phyloP scores from a whole-genome alignment of 2,797 vertebrate species.

The Lepus oiostolus region DNA sequence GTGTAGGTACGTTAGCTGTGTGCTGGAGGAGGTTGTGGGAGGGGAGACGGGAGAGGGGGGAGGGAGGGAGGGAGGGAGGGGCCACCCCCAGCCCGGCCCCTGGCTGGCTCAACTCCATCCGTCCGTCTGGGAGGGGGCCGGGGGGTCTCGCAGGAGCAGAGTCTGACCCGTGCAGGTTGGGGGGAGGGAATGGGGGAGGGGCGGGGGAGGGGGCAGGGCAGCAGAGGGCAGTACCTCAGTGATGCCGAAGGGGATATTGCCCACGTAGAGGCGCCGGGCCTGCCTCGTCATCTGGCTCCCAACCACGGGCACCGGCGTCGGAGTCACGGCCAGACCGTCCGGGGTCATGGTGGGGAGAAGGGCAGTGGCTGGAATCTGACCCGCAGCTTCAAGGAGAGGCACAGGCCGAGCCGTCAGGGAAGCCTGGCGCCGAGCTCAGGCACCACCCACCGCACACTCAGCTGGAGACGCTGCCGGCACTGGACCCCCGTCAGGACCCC shows the following conservation, averaged over 20 bases:
- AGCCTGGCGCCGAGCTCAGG: neutral
- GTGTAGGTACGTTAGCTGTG: slow-evolving; percentile 61
- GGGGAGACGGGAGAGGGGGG: slow-evolving; percentile 71
- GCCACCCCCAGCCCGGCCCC: slow-evolving; percentile 84
- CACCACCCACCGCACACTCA: neutral
- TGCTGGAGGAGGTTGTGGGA: slow-evolving; percentile 53
- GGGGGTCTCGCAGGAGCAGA: slow-evolving; percentile 82
- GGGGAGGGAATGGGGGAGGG: slow-evolving; percentile 49
- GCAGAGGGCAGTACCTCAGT: slow-evolving; percentile 92
- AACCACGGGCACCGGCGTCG: slow-evolving; percentile 95
- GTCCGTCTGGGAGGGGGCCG: slow-evolving; percentile 82
- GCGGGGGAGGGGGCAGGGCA: neutral
- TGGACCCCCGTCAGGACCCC: no score
- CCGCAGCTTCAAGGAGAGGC: slow-evolving; percentile 89
- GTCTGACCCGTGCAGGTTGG: slow-evolving; percentile 76
- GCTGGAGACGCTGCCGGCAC: no score
- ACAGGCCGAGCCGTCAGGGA: rapidly evolving
- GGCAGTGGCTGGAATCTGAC: slow-evolving; percentile 96
- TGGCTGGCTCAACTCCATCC: slow-evolving; percentile 84
- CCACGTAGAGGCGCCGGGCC: slow-evolving; percentile 95
- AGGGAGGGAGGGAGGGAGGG: slow-evolving; percentile 74
- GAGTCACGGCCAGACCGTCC: slow-evolving; percentile 95
- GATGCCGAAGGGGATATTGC: slow-evolving; percentile 97
- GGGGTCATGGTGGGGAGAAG: slow-evolving; percentile 96
- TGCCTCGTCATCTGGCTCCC: slow-evolving; percentile 98